Conservation (phyloP, 2,888 invertebrate species). For the Agrotis exclamationis region DNA sequence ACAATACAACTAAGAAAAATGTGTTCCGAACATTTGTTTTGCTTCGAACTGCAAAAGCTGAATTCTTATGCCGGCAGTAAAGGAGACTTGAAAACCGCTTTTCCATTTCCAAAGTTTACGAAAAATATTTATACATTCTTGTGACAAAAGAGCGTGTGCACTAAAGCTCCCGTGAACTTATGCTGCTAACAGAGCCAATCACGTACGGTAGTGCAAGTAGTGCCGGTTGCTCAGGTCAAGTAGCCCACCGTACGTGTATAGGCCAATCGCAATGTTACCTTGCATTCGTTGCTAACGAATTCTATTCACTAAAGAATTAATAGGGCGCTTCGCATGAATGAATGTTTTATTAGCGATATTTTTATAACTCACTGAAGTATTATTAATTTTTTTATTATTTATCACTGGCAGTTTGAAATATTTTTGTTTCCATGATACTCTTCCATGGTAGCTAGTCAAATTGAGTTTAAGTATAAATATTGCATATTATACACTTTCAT, state of each 20-base stretch:
- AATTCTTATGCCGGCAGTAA: conserved; percentile 49
- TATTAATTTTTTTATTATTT: not conserved
- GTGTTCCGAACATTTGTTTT: conserved; percentile 52
- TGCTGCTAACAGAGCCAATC: conserved; percentile 70
- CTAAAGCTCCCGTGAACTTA: conserved; percentile 55
- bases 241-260: conserved; percentile 57
- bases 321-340: conserved; percentile 50
- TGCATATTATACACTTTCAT: too few species aligned
- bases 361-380: conserved; percentile 18
- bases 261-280: conserved; percentile 67
- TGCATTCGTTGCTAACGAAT: conserved; percentile 68
- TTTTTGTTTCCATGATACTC: not conserved
- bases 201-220: conserved; percentile 54
- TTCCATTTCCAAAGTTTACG: conserved; percentile 56
- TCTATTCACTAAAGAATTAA: conserved; percentile 65
- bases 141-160: conserved; percentile 64
- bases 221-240: conserved; percentile 67
- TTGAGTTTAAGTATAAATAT: not conserved
- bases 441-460: not conserved
- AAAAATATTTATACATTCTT: conserved; percentile 68
- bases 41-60: conserved; percentile 52
- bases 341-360: conserved; percentile 30
- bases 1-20: conserved; percentile 48
- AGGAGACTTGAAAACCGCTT: conserved; percentile 53
- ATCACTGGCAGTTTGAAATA: not conserved